Evolutionary conservation across 2,888 invertebrate species (phyloP).

Genomic region (Alsophila aescularia): DNA sequence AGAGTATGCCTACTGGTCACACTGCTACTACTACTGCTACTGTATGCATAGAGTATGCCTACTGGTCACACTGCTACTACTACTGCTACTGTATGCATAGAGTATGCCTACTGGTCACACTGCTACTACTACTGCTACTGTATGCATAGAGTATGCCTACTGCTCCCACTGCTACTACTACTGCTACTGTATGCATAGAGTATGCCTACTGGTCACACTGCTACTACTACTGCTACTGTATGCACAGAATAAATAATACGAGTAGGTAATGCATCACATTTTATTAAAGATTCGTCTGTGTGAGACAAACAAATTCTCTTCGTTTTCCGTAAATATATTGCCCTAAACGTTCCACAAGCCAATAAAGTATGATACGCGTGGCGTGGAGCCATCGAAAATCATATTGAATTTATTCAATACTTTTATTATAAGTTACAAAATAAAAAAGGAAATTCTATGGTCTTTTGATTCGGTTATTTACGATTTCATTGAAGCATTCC

Average conservation of each 20-base stretch:
- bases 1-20: too few relatives aligned
- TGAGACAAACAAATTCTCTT: constrained; percentile 3
- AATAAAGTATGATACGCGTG: background rate
- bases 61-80: too few relatives aligned
- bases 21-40: too few relatives aligned
- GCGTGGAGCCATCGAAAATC: constrained; percentile 1
- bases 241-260: constrained; percentile 3
- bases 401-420: constrained; percentile 13
- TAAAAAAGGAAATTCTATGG: constrained; percentile 14
- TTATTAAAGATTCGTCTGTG: background rate
- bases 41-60: too few relatives aligned
- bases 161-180: too few relatives aligned
- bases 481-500: constrained; percentile 11
- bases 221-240: too few relatives aligned
- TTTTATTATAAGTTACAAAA: constrained; percentile 11
- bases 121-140: too few relatives aligned
- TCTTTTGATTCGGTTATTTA: constrained; percentile 13
- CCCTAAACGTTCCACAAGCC: constrained; percentile 2
- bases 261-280: background rate
- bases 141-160: too few relatives aligned
- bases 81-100: too few relatives aligned
- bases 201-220: too few relatives aligned
- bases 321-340: constrained; percentile 7
- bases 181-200: too few relatives aligned
- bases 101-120: too few relatives aligned